Conservation (phyloP, 2,113 vertebrate genomes). For the Nanger granti region DNA sequence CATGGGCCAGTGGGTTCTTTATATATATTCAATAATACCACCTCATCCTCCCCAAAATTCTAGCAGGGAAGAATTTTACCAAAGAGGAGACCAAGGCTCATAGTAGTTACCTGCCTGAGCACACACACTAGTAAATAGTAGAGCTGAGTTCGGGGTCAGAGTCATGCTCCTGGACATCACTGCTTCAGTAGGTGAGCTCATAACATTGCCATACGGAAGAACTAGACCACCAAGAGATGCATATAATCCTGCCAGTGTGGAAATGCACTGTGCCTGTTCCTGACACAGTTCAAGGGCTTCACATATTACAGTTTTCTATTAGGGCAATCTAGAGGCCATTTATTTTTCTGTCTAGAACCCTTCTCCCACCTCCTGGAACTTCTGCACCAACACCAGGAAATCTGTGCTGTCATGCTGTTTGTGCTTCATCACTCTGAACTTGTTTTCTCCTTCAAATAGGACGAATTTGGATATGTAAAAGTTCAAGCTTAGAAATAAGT, state of each 20-base stretch:
- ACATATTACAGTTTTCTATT: not conserved
- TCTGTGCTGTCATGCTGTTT: not conserved
- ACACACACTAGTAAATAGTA: not conserved
- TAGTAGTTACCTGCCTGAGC: not conserved
- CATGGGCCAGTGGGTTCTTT: not conserved
- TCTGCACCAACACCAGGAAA: not conserved
- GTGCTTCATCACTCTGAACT: not conserved
- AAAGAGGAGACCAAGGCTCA: not conserved
- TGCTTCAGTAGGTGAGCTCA: not conserved
- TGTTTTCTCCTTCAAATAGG: not conserved
- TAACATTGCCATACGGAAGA: not conserved
- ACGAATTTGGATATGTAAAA: not conserved
- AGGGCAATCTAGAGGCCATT: not conserved
- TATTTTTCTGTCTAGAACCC: not conserved
- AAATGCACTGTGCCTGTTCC: not conserved
- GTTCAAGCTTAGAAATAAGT: conserved; percentile 17
- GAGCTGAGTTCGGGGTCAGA: not conserved
- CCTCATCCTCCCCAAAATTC: not conserved
- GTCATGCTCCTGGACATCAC: not conserved
- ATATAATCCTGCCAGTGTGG: not conserved
- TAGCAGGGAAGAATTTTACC: not conserved
- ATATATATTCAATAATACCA: not conserved
- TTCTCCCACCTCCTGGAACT: not conserved
- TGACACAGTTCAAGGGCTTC: not conserved
- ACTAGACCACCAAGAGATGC: not conserved